Evolutionary conservation across 2,888 invertebrate species (phyloP).

Genomic region (Nomada goodeniana): DNA sequence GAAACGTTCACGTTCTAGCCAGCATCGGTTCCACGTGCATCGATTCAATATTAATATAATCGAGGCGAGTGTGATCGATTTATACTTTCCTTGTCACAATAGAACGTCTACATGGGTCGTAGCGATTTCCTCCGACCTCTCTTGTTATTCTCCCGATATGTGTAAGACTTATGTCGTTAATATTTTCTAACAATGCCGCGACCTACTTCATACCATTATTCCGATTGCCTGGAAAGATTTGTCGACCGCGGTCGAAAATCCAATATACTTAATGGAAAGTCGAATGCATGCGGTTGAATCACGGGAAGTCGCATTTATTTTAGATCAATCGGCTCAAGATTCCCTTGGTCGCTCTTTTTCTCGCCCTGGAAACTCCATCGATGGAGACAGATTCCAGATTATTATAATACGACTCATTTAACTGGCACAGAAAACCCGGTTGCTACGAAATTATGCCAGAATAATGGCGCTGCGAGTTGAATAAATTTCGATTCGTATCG

Average conservation of each 20-base stretch:
- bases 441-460: background rate
- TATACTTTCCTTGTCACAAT: background rate
- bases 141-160: slow-evolving; percentile 1
- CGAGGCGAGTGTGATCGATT: background rate
- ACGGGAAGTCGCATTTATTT: slow-evolving; percentile 47
- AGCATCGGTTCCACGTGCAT: too few relatives aligned
- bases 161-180: slow-evolving; percentile 40
- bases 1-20: too few relatives aligned
- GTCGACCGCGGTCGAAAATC: slow-evolving; percentile 46
- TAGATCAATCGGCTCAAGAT: slow-evolving; percentile 47
- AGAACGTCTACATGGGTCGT: background rate
- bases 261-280: slow-evolving; percentile 61
- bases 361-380: background rate
- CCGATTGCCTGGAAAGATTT: slow-evolving; percentile 54
- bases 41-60: too few relatives aligned
- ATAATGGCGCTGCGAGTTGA: background rate
- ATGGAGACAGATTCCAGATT: background rate
- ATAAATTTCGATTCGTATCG: background rate
- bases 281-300: slow-evolving; percentile 45
- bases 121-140: background rate
- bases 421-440: background rate
- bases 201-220: slow-evolving; percentile 51
- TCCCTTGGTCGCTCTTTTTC: background rate
- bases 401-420: slow-evolving; percentile 10
- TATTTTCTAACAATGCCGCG: slow-evolving; percentile 50